These are phyloP conservation scores for Equus quagga DNA, from an alignment of 2,113 vertebrate genomes.

Conservation along the genomic window DNA sequence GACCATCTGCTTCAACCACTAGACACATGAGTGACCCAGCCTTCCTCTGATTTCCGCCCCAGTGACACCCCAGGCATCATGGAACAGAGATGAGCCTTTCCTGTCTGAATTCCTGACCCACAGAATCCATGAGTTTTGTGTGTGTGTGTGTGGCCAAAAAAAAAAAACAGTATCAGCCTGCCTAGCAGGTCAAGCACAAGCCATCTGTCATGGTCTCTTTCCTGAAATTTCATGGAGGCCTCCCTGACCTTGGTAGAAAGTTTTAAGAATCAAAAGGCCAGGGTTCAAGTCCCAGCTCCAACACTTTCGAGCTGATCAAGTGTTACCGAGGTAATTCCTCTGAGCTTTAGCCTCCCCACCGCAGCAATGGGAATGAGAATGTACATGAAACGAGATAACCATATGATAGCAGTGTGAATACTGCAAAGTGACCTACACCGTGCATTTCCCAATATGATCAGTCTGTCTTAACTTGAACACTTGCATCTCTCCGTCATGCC, in stretches of 20 bases:
- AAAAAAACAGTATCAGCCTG: background rate
- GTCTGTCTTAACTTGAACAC: accelerated
- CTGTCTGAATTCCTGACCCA: background rate
- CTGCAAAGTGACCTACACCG: accelerated
- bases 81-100: background rate
- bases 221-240: background rate
- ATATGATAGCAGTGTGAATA: accelerated
- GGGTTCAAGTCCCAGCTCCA: background rate
- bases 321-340: background rate
- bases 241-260: background rate
- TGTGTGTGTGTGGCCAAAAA: background rate
- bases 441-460: accelerated
- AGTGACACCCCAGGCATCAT: background rate
- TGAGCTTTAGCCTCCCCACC: background rate
- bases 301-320: background rate
- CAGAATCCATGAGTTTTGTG: background rate
- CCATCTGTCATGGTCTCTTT: background rate
- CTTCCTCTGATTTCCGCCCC: background rate
- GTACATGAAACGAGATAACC: accelerated
- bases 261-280: background rate
- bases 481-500: accelerated
- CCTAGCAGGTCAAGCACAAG: background rate
- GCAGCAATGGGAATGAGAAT: background rate
- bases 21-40: accelerated
- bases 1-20: accelerated